Evolutionary conservation across 2,888 invertebrate species (phyloP).

Genomic region (Rhingia rostrata): DNA sequence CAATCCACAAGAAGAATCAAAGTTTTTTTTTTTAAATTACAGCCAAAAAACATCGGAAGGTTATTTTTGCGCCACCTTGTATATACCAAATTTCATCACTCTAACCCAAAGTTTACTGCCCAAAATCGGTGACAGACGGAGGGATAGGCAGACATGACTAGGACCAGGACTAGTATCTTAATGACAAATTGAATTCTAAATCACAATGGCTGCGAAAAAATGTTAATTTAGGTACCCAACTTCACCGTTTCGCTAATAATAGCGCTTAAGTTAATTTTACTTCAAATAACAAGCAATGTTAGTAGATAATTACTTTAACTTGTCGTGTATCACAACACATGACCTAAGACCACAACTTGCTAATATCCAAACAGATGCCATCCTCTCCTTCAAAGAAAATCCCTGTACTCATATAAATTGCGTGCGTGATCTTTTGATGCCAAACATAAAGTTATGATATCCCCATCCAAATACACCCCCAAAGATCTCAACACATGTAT

Average conservation of each 20-base stretch:
- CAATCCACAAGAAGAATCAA: too few relatives aligned
- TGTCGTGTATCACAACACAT: slow-evolving; percentile 65
- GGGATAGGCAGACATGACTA: too few relatives aligned
- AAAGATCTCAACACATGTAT: slow-evolving; percentile 14
- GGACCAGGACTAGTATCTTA: too few relatives aligned
- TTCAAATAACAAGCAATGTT: slow-evolving; percentile 50
- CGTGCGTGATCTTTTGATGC: slow-evolving; percentile 74
- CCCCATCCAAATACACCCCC: slow-evolving; percentile 31
- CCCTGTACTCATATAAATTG: slow-evolving; percentile 27
- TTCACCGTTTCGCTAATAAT: slow-evolving; percentile 32
- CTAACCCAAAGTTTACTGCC: too few relatives aligned
- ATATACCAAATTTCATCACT: too few relatives aligned
- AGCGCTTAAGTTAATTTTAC: slow-evolving; percentile 9
- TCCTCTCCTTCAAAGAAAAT: slow-evolving; percentile 37
- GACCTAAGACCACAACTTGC: slow-evolving; percentile 68
- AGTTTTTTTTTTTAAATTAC: too few relatives aligned
- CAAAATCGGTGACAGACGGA: too few relatives aligned
- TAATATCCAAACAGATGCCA: slow-evolving; percentile 60
- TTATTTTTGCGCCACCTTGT: too few relatives aligned
- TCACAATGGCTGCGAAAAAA: slow-evolving; percentile 9
- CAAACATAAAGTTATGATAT: slow-evolving; percentile 68
- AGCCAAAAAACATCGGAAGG: too few relatives aligned
- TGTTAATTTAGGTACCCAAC: slow-evolving; percentile 31
- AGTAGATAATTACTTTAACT: slow-evolving; percentile 49
- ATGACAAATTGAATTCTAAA: slow-evolving; percentile 20